These are phyloP conservation scores for Punctoribates punctum DNA, from an alignment of 2,888 invertebrate species.

Conservation along the genomic window DNA sequence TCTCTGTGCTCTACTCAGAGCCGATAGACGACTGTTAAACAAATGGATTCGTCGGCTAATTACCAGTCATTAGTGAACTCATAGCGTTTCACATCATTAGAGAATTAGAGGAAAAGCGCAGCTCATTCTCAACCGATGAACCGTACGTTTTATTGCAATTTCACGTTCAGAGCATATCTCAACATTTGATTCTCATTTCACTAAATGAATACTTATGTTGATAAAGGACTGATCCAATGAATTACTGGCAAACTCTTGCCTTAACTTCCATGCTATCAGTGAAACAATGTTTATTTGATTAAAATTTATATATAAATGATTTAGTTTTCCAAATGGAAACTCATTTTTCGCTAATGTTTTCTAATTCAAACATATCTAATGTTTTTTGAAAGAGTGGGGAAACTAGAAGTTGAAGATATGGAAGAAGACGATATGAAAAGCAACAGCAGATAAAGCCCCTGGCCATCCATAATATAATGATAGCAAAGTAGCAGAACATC, in stretches of 20 bases:
- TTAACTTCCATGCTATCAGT: not conserved
- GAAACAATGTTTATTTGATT: not conserved
- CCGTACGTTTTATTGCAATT: not conserved
- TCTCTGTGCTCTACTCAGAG: not conserved
- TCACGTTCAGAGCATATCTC: not conserved
- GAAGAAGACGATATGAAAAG: not conserved
- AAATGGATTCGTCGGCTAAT: slow-evolving; percentile 28
- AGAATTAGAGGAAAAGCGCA: slow-evolving; percentile 20
- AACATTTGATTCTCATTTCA: slow-evolving; percentile 28
- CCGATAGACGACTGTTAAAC: slow-evolving; percentile 27
- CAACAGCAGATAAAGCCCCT: slow-evolving; percentile 11
- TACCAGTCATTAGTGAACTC: slow-evolving; percentile 22
- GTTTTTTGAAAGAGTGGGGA: not conserved
- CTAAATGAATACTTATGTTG: slow-evolving; percentile 17
- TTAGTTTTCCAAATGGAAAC: too few relatives aligned
- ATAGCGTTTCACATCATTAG: slow-evolving; percentile 11
- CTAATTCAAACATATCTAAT: not conserved
- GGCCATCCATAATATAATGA: not conserved
- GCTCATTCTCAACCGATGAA: slow-evolving; percentile 9
- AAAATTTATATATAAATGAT: too few relatives aligned
- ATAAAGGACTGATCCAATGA: not conserved
- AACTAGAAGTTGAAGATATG: not conserved
- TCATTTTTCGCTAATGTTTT: too few relatives aligned
- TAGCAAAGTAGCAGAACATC: not conserved
- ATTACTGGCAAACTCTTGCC: not conserved